Evolutionary conservation across 2,113 vertebrate genomes (phyloP).

Genomic region (Aythya baeri): DNA sequence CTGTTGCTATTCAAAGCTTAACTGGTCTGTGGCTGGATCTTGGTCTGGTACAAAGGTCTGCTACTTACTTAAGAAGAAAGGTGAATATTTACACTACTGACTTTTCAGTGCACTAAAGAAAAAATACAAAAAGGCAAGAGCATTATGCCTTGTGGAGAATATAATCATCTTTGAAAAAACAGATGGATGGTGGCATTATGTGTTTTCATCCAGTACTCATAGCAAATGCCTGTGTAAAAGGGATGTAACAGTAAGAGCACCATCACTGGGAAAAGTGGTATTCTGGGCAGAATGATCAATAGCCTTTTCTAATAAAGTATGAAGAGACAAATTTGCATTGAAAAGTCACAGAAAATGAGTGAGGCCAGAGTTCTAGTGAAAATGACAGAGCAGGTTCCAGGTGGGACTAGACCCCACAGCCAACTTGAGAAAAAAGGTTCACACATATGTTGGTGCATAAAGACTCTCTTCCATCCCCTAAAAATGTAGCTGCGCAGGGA

Average conservation of each 20-base stretch:
- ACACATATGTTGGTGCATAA: background rate
- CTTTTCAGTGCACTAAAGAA: background rate
- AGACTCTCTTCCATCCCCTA: background rate
- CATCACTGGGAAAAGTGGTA: background rate
- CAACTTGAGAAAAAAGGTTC: background rate
- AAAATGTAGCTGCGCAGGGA: background rate
- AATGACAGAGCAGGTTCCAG: background rate
- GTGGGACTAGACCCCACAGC: background rate
- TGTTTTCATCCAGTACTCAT: background rate
- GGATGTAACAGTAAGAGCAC: background rate
- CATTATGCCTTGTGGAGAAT: background rate
- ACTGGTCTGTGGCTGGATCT: background rate
- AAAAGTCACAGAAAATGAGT: background rate
- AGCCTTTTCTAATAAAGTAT: background rate
- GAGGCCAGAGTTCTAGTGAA: background rate
- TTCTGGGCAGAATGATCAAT: background rate
- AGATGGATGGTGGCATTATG: background rate
- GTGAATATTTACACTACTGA: constrained; percentile 11
- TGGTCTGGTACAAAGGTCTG: background rate
- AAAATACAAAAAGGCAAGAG: background rate
- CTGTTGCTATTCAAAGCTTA: background rate
- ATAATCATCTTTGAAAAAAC: background rate
- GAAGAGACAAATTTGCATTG: background rate
- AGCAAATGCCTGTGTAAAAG: background rate
- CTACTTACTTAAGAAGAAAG: constrained; percentile 1